Base-by-base conservation (phyloP, 2,797 vertebrate genomes). In the Acanthornis magna region DNA sequence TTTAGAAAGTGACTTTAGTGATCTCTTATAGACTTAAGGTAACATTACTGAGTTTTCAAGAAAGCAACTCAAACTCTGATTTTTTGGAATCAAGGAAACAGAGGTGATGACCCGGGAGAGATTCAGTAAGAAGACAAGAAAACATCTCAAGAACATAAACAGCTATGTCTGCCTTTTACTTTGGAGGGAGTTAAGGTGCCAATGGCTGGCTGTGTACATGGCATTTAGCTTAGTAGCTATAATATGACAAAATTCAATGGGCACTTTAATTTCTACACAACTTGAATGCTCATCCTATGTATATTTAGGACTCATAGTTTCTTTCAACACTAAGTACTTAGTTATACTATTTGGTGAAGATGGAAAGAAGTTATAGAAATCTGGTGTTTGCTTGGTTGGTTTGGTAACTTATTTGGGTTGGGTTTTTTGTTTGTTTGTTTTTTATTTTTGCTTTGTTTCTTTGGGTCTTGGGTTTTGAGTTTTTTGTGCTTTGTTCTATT, bases 271-370 rank as follows among this genome's bases (percentile, higher is more conserved):
- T 57, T 66, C 11, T 50, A 32, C 11, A 30, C 16, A 36, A 32
- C 32, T 30, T 58, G 43, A 42, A 36, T 26, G 6, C 21, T 73
- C 34, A 13, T 65, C 7, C 14, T 50, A 6, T 50, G 6, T 48
- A 21, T 55, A 16, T 30, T 65, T 42, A 57, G 36, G 21, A 57
- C 21, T 11, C 16, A 30, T 20, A 73, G 25, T 34, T 65, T 42
- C 16, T 73, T 48, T 20, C 30, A 55, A 2, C 0, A 1, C 16
- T 34, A 30, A 5, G 34, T 57, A 16, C 9, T 47, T 47, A 38
- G 25, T 29, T 30, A 25, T n/a, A n/a, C n/a, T 40, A 11, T 48
- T 74, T 57, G 25, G 16, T 50, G 21, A 50, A 50, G 21, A 42
- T 18, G 43, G 16, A 36, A 50, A 66, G 16, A 26, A 26, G 3